Evolutionary conservation across 64 coral and sea anemone species (phyloP), one percentile per base, ranked within the genome.

Genomic region (Catalaphyllia jardinei): DNA sequence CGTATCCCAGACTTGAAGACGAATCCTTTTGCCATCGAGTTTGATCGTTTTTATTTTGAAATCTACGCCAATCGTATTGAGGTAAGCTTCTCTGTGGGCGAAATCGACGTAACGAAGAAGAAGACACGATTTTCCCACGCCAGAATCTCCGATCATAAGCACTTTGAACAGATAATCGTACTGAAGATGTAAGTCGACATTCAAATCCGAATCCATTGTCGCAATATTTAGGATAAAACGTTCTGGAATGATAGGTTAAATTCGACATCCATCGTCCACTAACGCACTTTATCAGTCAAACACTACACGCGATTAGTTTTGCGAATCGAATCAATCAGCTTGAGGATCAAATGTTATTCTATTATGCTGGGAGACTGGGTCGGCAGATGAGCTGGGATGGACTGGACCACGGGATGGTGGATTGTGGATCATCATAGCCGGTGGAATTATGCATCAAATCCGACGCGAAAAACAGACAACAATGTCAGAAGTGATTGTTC

Each of bases 81-180:
- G 82, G 67, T 98, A 98, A 67, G 89, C 91, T 27, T 98, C 96
- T 17, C 92, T 86, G 82, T 98, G 93, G 42, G 93, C 77, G 86
- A 88, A 77, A 12, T 98, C 93, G 35, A 92, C 96, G 75, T 92
- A 98, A 51, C 93, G 96, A 79, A 98, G 96, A 76, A 98, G 93
- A 29, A 98, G 69, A 65, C 96, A 98, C 4, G 96, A 98, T 85
- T 98, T 98, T 42, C 96, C 96, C 16, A 98, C 96, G 31, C 96
- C 96, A 24, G 96, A 98, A 19, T 98, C 96, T 7, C 96, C 96
- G 72, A 98, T 98, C 89, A 98, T 78, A 15, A 98, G 76, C 19
- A 98, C 91, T 86, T 98, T 98, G 75, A 98, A 98, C 80, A 98
- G 78, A 92, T 98, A 98, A 86, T 98, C 96, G 54, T 98, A 98